phyloP scores from a whole-genome alignment of 2,888 invertebrate species.

The Catotricha subobsoleta region DNA sequence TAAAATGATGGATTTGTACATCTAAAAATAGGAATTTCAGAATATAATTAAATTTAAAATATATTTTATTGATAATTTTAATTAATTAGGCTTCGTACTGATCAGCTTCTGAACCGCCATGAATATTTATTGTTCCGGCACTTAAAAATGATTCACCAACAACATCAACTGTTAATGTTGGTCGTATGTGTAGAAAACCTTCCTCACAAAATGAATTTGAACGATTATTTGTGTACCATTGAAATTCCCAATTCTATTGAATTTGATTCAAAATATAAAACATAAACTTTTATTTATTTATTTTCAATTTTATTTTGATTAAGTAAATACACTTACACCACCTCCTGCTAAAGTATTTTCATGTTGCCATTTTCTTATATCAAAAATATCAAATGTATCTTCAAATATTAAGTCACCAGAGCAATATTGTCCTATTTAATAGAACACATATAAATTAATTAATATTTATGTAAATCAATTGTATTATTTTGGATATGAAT shows the following conservation, averaged over 20 bases:
- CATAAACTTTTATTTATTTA: too few species aligned
- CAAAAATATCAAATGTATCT: constrained; percentile 41
- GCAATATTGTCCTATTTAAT: constrained; percentile 22
- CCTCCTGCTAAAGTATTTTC: constrained; percentile 45
- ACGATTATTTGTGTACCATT: constrained; percentile 47
- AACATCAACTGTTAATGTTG: constrained; percentile 38
- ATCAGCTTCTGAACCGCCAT: constrained; percentile 42
- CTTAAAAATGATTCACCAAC: constrained; percentile 34
- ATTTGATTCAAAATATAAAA: too few species aligned
- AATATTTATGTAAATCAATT: not conserved
- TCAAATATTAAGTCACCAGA: constrained; percentile 41
- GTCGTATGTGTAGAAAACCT: constrained; percentile 37
- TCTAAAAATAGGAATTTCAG: not conserved
- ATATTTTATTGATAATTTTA: constrained; percentile 5
- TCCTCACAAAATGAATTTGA: constrained; percentile 41
- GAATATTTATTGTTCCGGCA: constrained; percentile 35
- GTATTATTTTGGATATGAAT: not conserved
- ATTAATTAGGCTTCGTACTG: constrained; percentile 24
- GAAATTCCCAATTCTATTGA: constrained; percentile 56
- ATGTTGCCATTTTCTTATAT: constrained; percentile 44
- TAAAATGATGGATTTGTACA: constrained; percentile 6
- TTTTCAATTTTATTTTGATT: not conserved
- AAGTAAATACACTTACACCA: constrained; percentile 22
- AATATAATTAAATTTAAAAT: not conserved
- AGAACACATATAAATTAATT: not conserved